Evolutionary conservation across 1,140 invertebrate species (phyloP), one percentile per base, ranked within the genome.

Genomic region (Galleria mellonella): DNA sequence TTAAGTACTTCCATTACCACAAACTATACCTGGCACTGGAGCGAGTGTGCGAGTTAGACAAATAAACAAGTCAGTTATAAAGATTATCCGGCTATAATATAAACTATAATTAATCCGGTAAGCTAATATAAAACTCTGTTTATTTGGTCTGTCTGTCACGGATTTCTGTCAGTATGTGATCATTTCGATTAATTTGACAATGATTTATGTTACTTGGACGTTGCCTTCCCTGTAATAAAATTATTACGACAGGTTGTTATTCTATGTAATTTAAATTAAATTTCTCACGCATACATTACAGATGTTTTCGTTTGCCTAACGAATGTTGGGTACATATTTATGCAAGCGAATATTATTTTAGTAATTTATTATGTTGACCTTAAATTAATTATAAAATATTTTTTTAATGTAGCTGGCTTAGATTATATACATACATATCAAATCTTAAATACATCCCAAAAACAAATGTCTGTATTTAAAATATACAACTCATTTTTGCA

Each of bases 51-150:
- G 38, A 49, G 46, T 60, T 63, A 56, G 54, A 50, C 44, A 58
- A 65, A 62, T 65, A 70, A 73, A 68, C 51, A 56, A 33, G 30
- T 32, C 51, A 43, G 36, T 47, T 50, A 48, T 61, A 62, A 59
- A 59, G 43, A 32, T 45, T 52, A 59, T 63, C 62, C 62, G 65
- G 54, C 48, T 51, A 51, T 50, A 62, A 55, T 11, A 35, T 45
- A 23, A 52, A 32, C 51, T 61, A 49, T 51, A 57, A 65, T 68
- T 68, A 61, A 65, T 55, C 37, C 51, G 44, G 41, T 55, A 11
- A 29, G 27, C 55, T 47, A 48, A 47, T 40, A 47, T 51, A 57
- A 51, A 51, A 56, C 48, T 52, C 51, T 41, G 32, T 40, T 28
- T 38, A 40, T 30, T 40, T 28, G 12, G 9, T 14, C n/a, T 30